Evolutionary conservation across 2,113 vertebrate genomes (phyloP).

Genomic region (Zosterops hypoxanthus): DNA sequence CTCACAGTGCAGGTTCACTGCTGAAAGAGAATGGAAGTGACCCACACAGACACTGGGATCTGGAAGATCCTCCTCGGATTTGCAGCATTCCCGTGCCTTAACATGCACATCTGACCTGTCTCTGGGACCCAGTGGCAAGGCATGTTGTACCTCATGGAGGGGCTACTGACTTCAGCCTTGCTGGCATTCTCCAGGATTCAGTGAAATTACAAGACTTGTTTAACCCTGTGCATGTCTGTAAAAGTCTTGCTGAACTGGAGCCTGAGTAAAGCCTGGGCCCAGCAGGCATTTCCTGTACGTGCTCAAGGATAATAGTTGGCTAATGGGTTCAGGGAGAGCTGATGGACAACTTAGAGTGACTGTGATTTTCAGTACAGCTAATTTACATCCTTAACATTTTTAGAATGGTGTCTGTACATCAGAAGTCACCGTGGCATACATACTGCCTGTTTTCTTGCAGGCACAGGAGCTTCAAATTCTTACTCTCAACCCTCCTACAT

Average conservation of each 20-base stretch:
- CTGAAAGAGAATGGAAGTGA: background rate
- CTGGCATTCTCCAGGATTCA: background rate
- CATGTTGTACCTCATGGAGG: background rate
- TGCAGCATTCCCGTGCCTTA: background rate
- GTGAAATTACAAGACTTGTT: background rate
- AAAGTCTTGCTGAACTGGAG: background rate
- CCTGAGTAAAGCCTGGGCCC: background rate
- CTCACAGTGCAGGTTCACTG: background rate
- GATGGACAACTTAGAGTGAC: background rate
- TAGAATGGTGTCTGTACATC: background rate
- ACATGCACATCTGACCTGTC: fast-evolving
- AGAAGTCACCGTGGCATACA: background rate
- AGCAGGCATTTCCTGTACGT: background rate
- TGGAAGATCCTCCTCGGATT: background rate
- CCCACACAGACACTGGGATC: background rate
- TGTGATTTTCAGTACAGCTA: background rate
- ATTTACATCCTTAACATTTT: conserved; percentile 5
- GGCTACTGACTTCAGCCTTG: background rate
- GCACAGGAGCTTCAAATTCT: background rate
- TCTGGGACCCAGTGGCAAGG: background rate
- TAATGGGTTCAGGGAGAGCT: background rate
- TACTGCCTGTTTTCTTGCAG: background rate
- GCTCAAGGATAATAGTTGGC: background rate
- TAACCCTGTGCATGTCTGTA: background rate
- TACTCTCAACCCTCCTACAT: conserved; percentile 15